phyloP scores from a whole-genome alignment of 1,140 invertebrate species.

The Nasonia longicornis region DNA sequence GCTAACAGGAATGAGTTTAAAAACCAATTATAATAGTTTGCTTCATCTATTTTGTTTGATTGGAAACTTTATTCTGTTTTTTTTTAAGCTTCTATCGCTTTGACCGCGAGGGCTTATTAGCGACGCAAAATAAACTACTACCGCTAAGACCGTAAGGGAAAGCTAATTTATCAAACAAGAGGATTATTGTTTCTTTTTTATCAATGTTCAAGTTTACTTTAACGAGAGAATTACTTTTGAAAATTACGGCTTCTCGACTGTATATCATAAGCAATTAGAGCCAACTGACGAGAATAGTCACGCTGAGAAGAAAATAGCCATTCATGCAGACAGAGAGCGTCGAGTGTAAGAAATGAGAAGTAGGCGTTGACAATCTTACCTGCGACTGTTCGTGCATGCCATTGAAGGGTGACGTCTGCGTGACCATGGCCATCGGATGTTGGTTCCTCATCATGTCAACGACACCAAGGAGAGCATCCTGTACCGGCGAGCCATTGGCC shows the following conservation, averaged over 20 bases:
- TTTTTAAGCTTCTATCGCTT: too few relatives aligned
- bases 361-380: slow-evolving; percentile 37
- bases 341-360: too few relatives aligned
- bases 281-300: too few relatives aligned
- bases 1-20: background rate
- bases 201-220: background rate
- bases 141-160: too few relatives aligned
- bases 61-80: background rate
- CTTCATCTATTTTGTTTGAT: background rate
- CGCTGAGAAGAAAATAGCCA: too few relatives aligned
- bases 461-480: slow-evolving; percentile 63
- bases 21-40: background rate
- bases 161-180: too few relatives aligned
- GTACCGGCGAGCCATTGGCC: slow-evolving; percentile 54
- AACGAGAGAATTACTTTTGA: background rate
- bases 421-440: slow-evolving; percentile 56
- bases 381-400: slow-evolving; percentile 61
- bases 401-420: slow-evolving; percentile 58
- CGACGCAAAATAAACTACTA: too few relatives aligned
- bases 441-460: slow-evolving; percentile 65
- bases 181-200: too few relatives aligned
- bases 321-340: too few relatives aligned
- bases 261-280: too few relatives aligned
- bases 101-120: too few relatives aligned
- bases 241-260: background rate